Evolutionary conservation across 2,113 vertebrate genomes (phyloP).

Genomic region (Nestor notabilis): DNA sequence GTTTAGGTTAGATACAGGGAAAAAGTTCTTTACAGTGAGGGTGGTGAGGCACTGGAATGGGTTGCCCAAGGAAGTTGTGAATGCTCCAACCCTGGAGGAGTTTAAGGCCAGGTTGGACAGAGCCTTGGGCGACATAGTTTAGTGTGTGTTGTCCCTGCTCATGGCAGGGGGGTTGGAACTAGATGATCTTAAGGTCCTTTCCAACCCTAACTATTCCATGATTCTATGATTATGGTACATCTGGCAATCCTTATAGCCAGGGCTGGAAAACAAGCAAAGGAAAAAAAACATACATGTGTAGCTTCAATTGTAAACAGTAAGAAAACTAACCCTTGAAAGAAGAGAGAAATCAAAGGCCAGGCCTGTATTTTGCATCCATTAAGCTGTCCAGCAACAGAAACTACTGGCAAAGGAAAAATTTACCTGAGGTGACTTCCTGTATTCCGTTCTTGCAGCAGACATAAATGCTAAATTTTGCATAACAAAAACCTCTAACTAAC

Average conservation of each 20-base stretch:
- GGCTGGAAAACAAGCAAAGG: neutral
- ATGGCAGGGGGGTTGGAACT: no score
- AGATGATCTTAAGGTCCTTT: no score
- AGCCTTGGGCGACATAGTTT: no score
- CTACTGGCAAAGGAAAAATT: neutral
- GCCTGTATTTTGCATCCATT: constrained; percentile 10
- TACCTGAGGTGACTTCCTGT: neutral
- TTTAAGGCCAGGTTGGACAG: no score
- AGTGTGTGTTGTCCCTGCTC: no score
- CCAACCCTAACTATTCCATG: no score
- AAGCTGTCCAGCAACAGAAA: constrained; percentile 48
- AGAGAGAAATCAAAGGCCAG: constrained; percentile 6
- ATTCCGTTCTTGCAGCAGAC: neutral
- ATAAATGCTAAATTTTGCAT: neutral
- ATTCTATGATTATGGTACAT: neutral
- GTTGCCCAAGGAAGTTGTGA: no score
- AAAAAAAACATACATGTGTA: neutral
- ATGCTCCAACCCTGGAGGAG: no score
- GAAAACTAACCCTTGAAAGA: constrained; percentile 33
- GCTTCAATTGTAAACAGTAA: constrained; percentile 7
- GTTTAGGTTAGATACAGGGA: no score
- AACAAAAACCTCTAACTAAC: constrained; percentile 45
- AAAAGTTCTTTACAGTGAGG: no score
- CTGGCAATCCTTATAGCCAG: neutral
- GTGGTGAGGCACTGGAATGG: no score